phyloP scores from a whole-genome alignment of 2,113 vertebrate species.

The Halichoeres trimaculatus region DNA sequence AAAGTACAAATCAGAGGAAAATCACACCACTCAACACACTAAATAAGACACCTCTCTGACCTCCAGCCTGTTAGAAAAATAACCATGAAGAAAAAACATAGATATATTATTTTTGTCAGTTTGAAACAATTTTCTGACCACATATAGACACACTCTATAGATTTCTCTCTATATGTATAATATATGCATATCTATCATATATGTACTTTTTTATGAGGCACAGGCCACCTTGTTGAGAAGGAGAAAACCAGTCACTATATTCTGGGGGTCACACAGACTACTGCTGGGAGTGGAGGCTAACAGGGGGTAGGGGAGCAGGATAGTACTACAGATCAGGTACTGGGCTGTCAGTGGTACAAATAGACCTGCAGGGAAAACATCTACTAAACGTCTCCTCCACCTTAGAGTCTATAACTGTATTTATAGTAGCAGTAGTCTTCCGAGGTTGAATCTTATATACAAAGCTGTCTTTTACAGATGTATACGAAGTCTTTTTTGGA shows the following conservation, averaged over 20 bases:
- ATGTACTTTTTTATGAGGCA: constrained; percentile 77
- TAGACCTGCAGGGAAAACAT: constrained; percentile 66
- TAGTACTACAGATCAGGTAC: constrained; percentile 44
- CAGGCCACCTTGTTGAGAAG: constrained; percentile 78
- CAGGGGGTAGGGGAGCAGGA: constrained; percentile 31
- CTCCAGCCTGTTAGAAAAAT: constrained; percentile 75
- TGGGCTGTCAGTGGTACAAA: constrained; percentile 48
- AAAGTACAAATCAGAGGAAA: constrained; percentile 64
- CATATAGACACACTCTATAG: constrained; percentile 80
- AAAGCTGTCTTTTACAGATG: constrained; percentile 65
- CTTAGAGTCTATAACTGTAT: constrained; percentile 50
- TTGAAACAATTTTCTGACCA: constrained; percentile 79
- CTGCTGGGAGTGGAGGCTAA: constrained; percentile 47
- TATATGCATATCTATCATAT: constrained; percentile 82
- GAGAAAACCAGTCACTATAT: constrained; percentile 75
- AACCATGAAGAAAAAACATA: constrained; percentile 60
- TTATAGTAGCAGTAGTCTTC: constrained; percentile 44
- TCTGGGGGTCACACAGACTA: constrained; percentile 68
- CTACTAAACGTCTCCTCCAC: constrained; percentile 54
- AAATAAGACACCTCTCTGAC: constrained; percentile 64
- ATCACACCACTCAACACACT: constrained; percentile 47
- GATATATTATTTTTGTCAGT: constrained; percentile 66
- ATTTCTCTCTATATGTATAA: constrained; percentile 81
- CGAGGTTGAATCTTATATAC: constrained; percentile 62
- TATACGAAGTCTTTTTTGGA: constrained; percentile 55